phyloP scores from a whole-genome alignment of 2,888 invertebrate genomes.

The Allygus modestus region DNA sequence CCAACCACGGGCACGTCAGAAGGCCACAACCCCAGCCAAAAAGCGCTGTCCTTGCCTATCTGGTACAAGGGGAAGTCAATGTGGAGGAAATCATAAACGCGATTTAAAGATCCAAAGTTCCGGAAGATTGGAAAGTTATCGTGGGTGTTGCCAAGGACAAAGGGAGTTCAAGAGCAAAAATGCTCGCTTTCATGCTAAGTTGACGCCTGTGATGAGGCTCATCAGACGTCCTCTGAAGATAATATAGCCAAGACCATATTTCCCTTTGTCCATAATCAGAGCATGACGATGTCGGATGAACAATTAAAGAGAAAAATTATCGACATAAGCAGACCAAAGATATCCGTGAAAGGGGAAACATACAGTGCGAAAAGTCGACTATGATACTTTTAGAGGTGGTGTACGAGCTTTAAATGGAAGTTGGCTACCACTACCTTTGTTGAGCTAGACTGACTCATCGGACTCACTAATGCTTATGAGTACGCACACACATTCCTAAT shows the following conservation, averaged over 20 bases:
- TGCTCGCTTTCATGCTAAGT: background rate
- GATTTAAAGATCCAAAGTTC: background rate
- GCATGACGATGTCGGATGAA: constrained; percentile 13
- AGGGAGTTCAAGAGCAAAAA: constrained; percentile 18
- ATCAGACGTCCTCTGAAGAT: constrained; percentile 15
- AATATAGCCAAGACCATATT: constrained; percentile 12
- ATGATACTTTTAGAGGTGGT: background rate
- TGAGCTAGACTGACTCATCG: background rate
- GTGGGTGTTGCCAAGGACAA: constrained; percentile 26
- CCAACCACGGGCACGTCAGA: background rate
- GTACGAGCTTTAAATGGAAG: constrained; percentile 5
- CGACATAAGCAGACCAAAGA: background rate
- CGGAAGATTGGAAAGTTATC: constrained; percentile 1
- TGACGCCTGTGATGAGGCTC: background rate
- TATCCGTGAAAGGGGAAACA: background rate
- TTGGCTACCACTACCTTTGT: background rate
- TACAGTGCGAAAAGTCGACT: constrained; percentile 24
- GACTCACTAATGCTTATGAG: background rate
- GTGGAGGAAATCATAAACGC: background rate
- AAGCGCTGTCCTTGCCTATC: background rate
- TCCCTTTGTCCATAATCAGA: background rate
- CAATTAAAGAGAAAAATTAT: background rate
- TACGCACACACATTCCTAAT: background rate
- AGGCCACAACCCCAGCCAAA: background rate
- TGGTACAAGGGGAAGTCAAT: background rate